Evolutionary conservation across 1,140 invertebrate genomes (phyloP).

Genomic region (Euwallacea similis): DNA sequence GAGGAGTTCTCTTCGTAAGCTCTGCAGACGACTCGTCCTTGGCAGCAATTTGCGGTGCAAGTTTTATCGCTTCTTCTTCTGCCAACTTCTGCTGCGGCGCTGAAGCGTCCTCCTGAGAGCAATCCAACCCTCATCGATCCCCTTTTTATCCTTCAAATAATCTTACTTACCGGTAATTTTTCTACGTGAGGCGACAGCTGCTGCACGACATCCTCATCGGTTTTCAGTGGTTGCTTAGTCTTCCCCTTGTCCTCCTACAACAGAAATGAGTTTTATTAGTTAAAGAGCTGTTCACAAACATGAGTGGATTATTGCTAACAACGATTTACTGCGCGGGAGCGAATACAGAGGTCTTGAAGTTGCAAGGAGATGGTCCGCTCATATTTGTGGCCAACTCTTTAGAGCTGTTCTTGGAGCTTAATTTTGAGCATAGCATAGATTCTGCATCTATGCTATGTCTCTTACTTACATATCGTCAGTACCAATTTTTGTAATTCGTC

Average conservation of each 20-base stretch:
- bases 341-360: not conserved
- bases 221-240: not conserved
- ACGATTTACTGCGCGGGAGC: not conserved
- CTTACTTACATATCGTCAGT: constrained; percentile 16
- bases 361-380: constrained; percentile 20
- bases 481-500: too few relatives aligned
- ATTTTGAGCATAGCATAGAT: constrained; percentile 23
- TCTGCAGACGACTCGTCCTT: not conserved
- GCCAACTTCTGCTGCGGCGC: too few relatives aligned
- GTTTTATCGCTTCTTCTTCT: not conserved
- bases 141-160: not conserved
- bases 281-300: constrained; percentile 43
- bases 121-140: not conserved
- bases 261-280: constrained; percentile 33
- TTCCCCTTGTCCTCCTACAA: constrained; percentile 31
- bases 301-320: constrained; percentile 30
- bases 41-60: too few relatives aligned
- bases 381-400: constrained; percentile 38
- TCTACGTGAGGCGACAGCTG: not conserved
- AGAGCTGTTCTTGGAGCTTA: constrained; percentile 22
- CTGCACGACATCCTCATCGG: not conserved
- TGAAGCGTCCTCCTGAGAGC: not conserved
- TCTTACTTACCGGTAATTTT: not conserved
- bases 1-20: constrained; percentile 15
- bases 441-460: constrained; percentile 26